Conservation (phyloP, 1,140 invertebrate species). For the Stegodyphus dumicola region DNA sequence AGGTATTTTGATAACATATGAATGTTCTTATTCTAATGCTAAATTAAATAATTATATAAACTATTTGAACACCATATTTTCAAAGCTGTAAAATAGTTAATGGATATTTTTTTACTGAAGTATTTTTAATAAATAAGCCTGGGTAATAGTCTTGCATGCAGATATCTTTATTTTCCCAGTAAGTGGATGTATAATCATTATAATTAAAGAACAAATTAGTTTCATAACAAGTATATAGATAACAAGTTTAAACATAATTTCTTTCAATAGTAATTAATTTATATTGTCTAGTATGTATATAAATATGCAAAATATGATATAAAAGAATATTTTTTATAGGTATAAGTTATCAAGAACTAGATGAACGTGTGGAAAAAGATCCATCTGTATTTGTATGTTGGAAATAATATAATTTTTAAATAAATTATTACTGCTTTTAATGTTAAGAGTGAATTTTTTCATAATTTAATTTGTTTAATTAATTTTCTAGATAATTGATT, state of each 20-base stretch:
- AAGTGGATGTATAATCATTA: neutral
- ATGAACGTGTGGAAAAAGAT: slow-evolving; percentile 87
- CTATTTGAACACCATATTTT: neutral
- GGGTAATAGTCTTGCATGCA: neutral
- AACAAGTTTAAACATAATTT: neutral
- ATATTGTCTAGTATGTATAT: neutral
- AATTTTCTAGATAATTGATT: neutral
- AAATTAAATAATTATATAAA: neutral
- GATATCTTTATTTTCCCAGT: neutral
- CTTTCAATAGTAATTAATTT: neutral
- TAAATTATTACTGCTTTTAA: neutral
- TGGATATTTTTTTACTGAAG: neutral
- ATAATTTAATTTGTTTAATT: neutral
- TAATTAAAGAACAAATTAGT: neutral
- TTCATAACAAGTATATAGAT: neutral
- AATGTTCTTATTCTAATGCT: neutral
- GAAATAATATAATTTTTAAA: slow-evolving; percentile 74
- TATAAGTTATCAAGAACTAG: slow-evolving; percentile 82
- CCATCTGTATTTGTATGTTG: slow-evolving; percentile 85
- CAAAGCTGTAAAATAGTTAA: neutral
- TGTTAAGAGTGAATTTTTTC: neutral
- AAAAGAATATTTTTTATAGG: slow-evolving; percentile 66
- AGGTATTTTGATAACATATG: neutral
- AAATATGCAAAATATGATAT: neutral
- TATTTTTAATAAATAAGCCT: neutral